Evolutionary conservation across 2,888 invertebrate genomes (phyloP), one percentile per base, ranked within the genome.

Genomic region (Hololepta plana): DNA sequence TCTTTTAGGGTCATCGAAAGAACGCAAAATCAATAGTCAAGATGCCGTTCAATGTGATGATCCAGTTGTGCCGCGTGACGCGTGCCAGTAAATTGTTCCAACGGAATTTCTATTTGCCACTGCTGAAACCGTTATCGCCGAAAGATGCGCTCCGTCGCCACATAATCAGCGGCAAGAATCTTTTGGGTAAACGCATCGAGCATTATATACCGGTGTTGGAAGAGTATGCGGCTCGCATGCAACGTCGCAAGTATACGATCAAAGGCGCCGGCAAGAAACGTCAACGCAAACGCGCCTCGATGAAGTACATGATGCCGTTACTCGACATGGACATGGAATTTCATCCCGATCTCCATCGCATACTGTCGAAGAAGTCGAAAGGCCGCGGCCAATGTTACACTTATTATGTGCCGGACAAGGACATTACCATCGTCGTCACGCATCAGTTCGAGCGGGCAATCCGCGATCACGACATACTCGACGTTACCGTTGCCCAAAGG

Each of bases 51-150:
- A 53, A 51, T 42, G 46, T 47, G 38, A 53, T 52, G 51, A 40
- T 75, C 66, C 74, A 76, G 45, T 75, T 71, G 53, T 82, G 81
- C 54, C 70, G 79, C 51, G 79, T 81, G 41, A 82, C 81, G 32
- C 76, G 80, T 42, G 71, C 71, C 50, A 76, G 77, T 52, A 66
- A 74, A 40, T 72, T 76, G 43, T 65, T 81, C 44, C 81, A 80
- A 27, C 72, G 79, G 47, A 79, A 80, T 27, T 77, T 81, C 52
- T 82, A 80, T 49, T 74, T 81, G 45, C 81, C 82, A 11, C 59
- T 82, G 26, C 59, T 81, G 37, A 75, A 77, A 23, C 80, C 81
- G 3, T 72, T 81, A 33, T 77, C 79, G 24, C 79, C 81, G 8
- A 77, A 76, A n/a, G 80, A 81, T 46, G 81, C 81, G 2, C 70